phyloP scores from a whole-genome alignment of 2,113 vertebrate species.

The Garra rufa region DNA sequence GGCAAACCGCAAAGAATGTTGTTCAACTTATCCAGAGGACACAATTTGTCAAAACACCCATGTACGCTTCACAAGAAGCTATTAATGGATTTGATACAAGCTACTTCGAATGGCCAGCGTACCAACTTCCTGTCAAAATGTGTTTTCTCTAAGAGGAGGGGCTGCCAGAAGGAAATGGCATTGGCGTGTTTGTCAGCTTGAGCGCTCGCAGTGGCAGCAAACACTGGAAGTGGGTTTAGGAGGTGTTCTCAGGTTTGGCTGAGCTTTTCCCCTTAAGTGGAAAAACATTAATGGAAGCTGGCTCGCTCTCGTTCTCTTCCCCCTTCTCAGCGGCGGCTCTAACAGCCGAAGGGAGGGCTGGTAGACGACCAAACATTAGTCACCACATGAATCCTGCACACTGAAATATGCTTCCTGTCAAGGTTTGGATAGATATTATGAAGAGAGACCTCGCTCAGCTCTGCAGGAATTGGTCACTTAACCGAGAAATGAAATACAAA shows the following conservation, averaged over 20 bases:
- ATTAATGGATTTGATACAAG: constrained; percentile 35
- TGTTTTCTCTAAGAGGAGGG: neutral
- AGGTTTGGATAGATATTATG: constrained; percentile 42
- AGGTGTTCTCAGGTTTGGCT: constrained; percentile 55
- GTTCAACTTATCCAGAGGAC: constrained; percentile 33
- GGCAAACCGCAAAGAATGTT: constrained; percentile 51
- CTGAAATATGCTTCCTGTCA: constrained; percentile 48
- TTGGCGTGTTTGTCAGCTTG: constrained; percentile 41
- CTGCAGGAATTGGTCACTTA: constrained; percentile 39
- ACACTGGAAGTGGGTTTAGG: constrained; percentile 54
- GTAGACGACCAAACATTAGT: constrained; percentile 50
- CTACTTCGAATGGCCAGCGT: neutral
- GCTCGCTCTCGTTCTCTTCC: constrained; percentile 5
- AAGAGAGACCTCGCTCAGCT: constrained; percentile 35
- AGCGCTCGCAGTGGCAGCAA: constrained; percentile 46
- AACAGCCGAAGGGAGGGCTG: constrained; percentile 48
- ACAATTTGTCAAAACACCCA: constrained; percentile 38
- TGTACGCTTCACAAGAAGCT: constrained; percentile 28
- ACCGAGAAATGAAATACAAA: constrained; percentile 24
- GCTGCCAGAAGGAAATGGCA: constrained; percentile 13
- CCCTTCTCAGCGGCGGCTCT: constrained; percentile 35
- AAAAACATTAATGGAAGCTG: constrained; percentile 56
- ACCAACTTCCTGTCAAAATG: constrained; percentile 21
- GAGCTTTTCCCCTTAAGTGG: constrained; percentile 40
- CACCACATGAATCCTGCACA: constrained; percentile 41